Evolutionary conservation across 2,797 vertebrate species (phyloP).

Genomic region (Sebastes cheni): DNA sequence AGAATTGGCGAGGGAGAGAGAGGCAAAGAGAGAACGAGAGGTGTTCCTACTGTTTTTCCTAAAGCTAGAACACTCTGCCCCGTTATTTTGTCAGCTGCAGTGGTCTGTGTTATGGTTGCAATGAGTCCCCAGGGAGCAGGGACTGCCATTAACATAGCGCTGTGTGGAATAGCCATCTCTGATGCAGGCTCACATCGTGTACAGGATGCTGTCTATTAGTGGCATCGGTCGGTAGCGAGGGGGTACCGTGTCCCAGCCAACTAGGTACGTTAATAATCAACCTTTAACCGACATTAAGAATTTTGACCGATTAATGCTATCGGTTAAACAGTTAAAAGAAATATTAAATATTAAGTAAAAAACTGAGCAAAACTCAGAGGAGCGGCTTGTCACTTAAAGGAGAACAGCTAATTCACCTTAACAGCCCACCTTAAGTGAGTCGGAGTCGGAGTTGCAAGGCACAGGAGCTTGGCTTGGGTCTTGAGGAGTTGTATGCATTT

Average conservation of each 20-base stretch:
- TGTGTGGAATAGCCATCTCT: slow-evolving; percentile 46
- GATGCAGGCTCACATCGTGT: slow-evolving; percentile 38
- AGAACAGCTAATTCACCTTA: too few species aligned
- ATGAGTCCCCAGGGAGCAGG: slow-evolving; percentile 59
- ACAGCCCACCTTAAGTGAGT: too few species aligned
- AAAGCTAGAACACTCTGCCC: slow-evolving; percentile 54
- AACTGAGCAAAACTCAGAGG: accelerated
- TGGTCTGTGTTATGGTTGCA: slow-evolving; percentile 61
- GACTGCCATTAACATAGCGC: slow-evolving; percentile 54
- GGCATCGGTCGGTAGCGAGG: slow-evolving; percentile 54
- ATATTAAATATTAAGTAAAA: too few species aligned
- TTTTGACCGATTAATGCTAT: too few species aligned
- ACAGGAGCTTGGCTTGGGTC: too few species aligned
- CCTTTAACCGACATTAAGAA: too few species aligned
- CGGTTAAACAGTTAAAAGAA: too few species aligned
- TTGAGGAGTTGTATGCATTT: too few species aligned
- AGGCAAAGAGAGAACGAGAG: slow-evolving; percentile 26
- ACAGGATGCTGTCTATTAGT: slow-evolving; percentile 52
- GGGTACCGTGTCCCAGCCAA: slow-evolving; percentile 23
- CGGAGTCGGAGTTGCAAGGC: too few species aligned
- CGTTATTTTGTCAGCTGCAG: slow-evolving; percentile 67
- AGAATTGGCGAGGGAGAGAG: slow-evolving; percentile 32
- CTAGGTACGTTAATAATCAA: neutral
- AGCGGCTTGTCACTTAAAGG: too few species aligned
- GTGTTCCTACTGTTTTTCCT: slow-evolving; percentile 51